phyloP scores from a whole-genome alignment of 1,140 invertebrate species.

The Drosophila saltans region DNA sequence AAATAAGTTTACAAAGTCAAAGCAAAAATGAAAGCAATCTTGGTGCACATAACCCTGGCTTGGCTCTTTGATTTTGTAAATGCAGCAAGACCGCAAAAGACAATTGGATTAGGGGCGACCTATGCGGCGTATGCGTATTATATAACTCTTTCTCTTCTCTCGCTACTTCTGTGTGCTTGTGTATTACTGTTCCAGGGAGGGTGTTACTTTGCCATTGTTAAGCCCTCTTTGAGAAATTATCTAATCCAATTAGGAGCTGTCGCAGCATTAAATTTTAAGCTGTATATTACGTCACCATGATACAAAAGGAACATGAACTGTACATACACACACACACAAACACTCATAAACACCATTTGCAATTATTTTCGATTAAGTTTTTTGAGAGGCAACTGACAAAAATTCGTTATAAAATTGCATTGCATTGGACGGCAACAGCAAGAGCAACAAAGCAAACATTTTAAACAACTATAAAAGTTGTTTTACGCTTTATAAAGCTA shows the following conservation, averaged over 20 bases:
- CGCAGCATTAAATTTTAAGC: conserved; percentile 63
- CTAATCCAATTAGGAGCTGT: conserved; percentile 77
- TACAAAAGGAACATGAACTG: conserved; percentile 14
- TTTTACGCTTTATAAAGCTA: conserved; percentile 76
- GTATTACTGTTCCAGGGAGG: too few relatives aligned
- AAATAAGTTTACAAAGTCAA: conserved; percentile 50
- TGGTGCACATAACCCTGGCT: conserved; percentile 66
- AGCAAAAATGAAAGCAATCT: conserved; percentile 52
- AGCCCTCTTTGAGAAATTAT: conserved; percentile 76
- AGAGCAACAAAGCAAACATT: conserved; percentile 62
- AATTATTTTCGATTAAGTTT: conserved; percentile 73
- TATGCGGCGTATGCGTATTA: conserved; percentile 52
- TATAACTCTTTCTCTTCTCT: too few relatives aligned
- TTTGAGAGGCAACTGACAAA: conserved; percentile 75
- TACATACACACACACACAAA: conserved; percentile 28
- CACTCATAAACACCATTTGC: conserved; percentile 49
- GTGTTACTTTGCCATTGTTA: conserved; percentile 39
- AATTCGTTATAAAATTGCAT: conserved; percentile 78
- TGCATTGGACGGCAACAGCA: conserved; percentile 61
- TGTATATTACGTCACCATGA: conserved; percentile 62
- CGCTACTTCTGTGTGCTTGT: too few relatives aligned
- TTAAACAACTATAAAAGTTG: conserved; percentile 82
- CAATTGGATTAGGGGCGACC: conserved; percentile 48
- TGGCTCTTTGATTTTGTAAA: conserved; percentile 29
- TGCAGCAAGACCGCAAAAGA: conserved; percentile 15